These are phyloP conservation scores for Aleiodes leptofemur DNA, from an alignment of 2,888 invertebrate genomes.

Conservation along the genomic window DNA sequence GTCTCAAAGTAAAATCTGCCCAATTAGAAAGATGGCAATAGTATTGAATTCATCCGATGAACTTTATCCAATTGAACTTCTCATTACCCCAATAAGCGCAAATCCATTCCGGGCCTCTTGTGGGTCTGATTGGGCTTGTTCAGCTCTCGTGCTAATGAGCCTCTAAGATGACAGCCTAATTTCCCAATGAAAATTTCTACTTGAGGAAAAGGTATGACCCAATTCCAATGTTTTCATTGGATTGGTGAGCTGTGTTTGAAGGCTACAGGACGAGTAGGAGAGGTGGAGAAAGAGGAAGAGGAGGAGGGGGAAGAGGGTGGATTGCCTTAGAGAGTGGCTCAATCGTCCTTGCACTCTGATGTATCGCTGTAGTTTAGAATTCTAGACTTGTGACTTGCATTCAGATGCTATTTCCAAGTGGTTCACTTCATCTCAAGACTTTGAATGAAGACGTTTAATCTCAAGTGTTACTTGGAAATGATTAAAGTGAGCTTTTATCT, in stretches of 20 bases:
- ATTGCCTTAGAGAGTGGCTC: slow-evolving; percentile 9
- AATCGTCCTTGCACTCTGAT: slow-evolving; percentile 36
- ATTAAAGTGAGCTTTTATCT: slow-evolving; percentile 10
- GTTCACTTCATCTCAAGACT: neutral
- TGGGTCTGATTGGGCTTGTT: no score
- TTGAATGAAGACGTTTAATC: slow-evolving; percentile 24
- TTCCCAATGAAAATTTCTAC: no score
- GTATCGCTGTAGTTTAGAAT: slow-evolving; percentile 44
- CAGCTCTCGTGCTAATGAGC: no score
- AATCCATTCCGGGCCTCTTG: no score
- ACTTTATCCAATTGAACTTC: no score
- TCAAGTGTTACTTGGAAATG: neutral
- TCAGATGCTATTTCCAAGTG: slow-evolving; percentile 2
- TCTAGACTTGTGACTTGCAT: slow-evolving; percentile 23
- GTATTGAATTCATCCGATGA: no score
- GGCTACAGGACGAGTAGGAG: slow-evolving; percentile 20
- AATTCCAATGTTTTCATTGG: slow-evolving; percentile 38
- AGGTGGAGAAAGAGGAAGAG: neutral
- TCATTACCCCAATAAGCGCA: no score
- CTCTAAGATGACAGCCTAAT: no score
- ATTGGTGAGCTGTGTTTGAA: slow-evolving; percentile 25
- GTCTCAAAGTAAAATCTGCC: no score
- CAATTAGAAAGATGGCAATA: no score
- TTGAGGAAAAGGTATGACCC: slow-evolving; percentile 24
- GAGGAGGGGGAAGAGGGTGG: slow-evolving; percentile 1